Base-by-base conservation (phyloP, 1,140 invertebrate genomes). In the Diorhabda sublineata region DNA sequence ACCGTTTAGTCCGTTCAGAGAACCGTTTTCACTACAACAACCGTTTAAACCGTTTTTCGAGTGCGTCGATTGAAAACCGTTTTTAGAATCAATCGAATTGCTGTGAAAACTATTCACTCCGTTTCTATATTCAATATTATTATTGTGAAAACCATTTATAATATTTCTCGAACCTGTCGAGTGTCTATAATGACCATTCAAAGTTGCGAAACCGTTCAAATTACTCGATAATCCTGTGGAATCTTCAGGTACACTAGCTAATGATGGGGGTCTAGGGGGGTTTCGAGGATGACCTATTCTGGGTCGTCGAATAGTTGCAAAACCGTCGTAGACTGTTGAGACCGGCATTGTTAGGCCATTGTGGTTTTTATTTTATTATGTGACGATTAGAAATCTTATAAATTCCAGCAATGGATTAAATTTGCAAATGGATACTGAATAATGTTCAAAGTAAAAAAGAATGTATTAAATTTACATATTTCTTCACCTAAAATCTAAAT, bases 281-380 rank as follows among this genome's bases (percentile, higher is more conserved):
- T 78, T 78, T 7, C 83, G 68, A 82, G 83, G 77, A 82, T 72
- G 71, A 43, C 78, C 78, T 43, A 79, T 85, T 70, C 85, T 83
- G 44, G 83, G 85, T 7, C 88, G 85, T 67, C 91, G 83, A 68
- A 93, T 91, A 2, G 92, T 93, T 58, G 91, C 91, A 81, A 92
- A 93, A 57, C 91, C 91, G 79, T 93, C 91, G 79, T 92, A 88
- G 9, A 93, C 87, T 58, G 89, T 87, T 52, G 88, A 87, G 64
- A 85, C 85, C 76, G 77, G 78, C 66, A 61, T 67, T 64, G 6
- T 26, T 11, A 61, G 64, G 58, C 42, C 56, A 61, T 47, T 8
- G 26, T 26, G 26, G 26, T 26, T 26, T 26, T 26, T 26, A 26
- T 26, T 26, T 26, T 26, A 26, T 26, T 26, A 26, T 1, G 26